A percentile compares a stretch with the other conserved stretches of the same genome.
phyloP scores from a whole-genome alignment of 2,888 invertebrate genomes.

The Dynastes grantii region DNA sequence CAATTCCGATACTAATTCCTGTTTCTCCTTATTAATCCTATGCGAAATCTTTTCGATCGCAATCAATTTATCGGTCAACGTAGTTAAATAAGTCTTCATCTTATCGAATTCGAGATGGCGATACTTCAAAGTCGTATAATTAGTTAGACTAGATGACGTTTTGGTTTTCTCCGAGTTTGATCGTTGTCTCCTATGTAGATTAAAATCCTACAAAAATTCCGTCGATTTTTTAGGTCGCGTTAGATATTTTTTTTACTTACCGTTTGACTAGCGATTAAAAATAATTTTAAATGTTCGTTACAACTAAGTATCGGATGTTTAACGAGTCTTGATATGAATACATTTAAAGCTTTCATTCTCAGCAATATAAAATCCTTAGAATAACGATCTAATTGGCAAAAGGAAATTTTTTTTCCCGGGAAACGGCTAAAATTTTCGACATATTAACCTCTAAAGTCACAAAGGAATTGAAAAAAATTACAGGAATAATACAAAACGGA shows the following conservation, averaged over 20 bases:
- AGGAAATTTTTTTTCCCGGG: too few relatives aligned
- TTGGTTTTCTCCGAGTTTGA: constrained; percentile 73
- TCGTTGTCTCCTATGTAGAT: constrained; percentile 75
- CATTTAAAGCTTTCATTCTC: constrained; percentile 78
- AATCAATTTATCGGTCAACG: constrained; percentile 76
- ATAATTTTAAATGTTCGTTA: constrained; percentile 77
- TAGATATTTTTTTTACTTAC: constrained; percentile 67
- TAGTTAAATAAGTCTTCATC: constrained; percentile 75
- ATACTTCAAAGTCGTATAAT: constrained; percentile 70
- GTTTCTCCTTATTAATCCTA: constrained; percentile 78
- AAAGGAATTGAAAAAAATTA: constrained; percentile 61
- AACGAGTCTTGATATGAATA: constrained; percentile 78
- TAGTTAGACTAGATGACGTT: constrained; percentile 60
- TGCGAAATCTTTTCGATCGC: constrained; percentile 78
- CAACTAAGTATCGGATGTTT: constrained; percentile 81
- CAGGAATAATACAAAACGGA: constrained; percentile 80
- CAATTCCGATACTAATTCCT: constrained; percentile 73
- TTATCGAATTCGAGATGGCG: constrained; percentile 77
- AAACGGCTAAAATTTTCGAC: constrained; percentile 73
- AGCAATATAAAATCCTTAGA: constrained; percentile 80
- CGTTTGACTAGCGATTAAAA: constrained; percentile 78
- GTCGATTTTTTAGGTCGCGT: not conserved
- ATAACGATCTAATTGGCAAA: constrained; percentile 80
- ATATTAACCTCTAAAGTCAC: not conserved
- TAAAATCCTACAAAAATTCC: constrained; percentile 74